These are phyloP conservation scores for Nematostella vectensis DNA, from an alignment of 92 coral and sea anemone genomes.

Conservation along the genomic window DNA sequence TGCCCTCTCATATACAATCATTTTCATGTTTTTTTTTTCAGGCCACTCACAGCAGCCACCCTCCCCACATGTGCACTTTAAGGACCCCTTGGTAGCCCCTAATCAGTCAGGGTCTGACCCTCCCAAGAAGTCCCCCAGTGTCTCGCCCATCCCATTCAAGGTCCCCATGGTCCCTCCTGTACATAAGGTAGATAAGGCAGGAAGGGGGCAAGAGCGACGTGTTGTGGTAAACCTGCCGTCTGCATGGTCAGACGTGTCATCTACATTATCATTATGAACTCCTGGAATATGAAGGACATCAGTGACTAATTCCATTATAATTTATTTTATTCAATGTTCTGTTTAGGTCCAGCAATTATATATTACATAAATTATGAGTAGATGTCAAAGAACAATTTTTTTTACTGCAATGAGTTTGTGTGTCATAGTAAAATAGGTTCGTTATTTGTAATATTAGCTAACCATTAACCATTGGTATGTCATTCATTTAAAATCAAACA, in stretches of 20 bases:
- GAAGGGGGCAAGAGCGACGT: slow-evolving; percentile 24
- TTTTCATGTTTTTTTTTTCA: slow-evolving; percentile 2
- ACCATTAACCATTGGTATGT: no score
- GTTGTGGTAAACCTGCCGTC: slow-evolving; percentile 72
- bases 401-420: no score
- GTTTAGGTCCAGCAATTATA: no score
- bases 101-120: background rate
- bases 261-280: slow-evolving; percentile 54
- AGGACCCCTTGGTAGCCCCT: slow-evolving; percentile 37
- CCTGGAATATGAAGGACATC: no score
- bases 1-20: no score
- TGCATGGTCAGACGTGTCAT: slow-evolving; percentile 75
- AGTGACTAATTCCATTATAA: no score
- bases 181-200: slow-evolving; percentile 7
- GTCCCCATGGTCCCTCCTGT: slow-evolving; percentile 17
- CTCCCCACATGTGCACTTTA: slow-evolving; percentile 69
- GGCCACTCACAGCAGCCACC: slow-evolving; percentile 17
- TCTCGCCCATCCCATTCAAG: slow-evolving; percentile 72
- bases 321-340: no score
- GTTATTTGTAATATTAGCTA: no score
- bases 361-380: no score
- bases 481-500: no score
- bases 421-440: no score
- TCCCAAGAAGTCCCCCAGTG: slow-evolving; percentile 52
- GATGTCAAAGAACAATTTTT: no score